Conservation (phyloP, 1,140 invertebrate genomes). For the Nasonia giraulti region DNA sequence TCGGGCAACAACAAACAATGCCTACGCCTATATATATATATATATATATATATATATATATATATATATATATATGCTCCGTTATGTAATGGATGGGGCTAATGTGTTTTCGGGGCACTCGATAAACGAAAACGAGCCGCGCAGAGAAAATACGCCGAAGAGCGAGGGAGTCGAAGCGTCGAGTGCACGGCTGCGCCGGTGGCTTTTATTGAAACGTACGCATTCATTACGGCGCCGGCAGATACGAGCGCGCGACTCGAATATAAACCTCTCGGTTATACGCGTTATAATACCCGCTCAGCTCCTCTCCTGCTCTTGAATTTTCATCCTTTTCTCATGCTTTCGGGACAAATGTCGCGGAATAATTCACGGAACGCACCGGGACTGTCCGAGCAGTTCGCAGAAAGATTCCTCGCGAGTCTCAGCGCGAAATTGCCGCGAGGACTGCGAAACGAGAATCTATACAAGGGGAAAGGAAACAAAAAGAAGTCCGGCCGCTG, state of each 20-base stretch:
- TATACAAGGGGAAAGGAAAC: background rate
- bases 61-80: too few species aligned
- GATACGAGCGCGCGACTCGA: slow-evolving; percentile 56
- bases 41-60: too few species aligned
- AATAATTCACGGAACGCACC: too few species aligned
- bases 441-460: background rate
- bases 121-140: background rate
- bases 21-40: too few species aligned
- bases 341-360: background rate
- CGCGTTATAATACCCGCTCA: too few species aligned
- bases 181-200: slow-evolving; percentile 4
- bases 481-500: background rate
- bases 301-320: slow-evolving; percentile 23
- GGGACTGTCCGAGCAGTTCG: background rate
- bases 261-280: slow-evolving; percentile 37
- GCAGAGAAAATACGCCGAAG: background rate
- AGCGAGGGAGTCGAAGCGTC: slow-evolving; percentile 36
- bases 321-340: background rate
- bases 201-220: slow-evolving; percentile 58
- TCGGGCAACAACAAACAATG: too few species aligned
- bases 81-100: too few species aligned
- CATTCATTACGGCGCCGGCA: slow-evolving; percentile 63
- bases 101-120: background rate
- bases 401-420: background rate
- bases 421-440: background rate